Conservation (phyloP, 2,113 vertebrate genomes). For the Bagarius yarrelli region DNA sequence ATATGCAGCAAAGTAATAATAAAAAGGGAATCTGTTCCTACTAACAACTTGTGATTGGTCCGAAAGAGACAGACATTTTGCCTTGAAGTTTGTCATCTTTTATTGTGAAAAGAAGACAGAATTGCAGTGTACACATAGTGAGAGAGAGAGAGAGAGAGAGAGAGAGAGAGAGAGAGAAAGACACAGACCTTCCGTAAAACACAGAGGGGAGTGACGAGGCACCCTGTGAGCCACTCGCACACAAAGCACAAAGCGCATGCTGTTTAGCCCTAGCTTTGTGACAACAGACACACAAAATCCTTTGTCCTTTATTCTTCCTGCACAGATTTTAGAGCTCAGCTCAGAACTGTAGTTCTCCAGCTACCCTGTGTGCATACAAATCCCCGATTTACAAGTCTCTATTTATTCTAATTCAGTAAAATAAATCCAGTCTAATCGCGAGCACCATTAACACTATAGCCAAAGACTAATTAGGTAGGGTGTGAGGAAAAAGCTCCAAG, state of each 20-base stretch:
- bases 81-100: not conserved
- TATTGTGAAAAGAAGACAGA: constrained; percentile 19
- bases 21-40: not conserved
- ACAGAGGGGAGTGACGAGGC: constrained; percentile 13
- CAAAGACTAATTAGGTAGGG: constrained; percentile 37
- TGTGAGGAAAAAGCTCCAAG: not conserved
- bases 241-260: constrained; percentile 46
- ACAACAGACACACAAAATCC: constrained; percentile 28
- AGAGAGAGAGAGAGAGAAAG: not conserved
- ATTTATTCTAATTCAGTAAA: constrained; percentile 15
- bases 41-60: not conserved
- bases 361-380: not conserved
- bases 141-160: not conserved
- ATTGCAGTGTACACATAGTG: not conserved
- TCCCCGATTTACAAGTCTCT: not conserved
- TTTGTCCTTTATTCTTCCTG: constrained; percentile 37
- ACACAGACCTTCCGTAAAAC: not conserved
- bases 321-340: constrained; percentile 9
- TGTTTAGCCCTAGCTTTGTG: constrained; percentile 32
- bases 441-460: not conserved
- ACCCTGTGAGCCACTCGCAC: constrained; percentile 33
- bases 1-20: not conserved
- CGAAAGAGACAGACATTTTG: not conserved
- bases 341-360: not conserved
- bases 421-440: constrained; percentile 23